A percentile compares a stretch with the other conserved stretches of the same genome.
These are phyloP conservation scores for Denticeps clupeoides DNA, from an alignment of 2,797 vertebrate genomes.

Conservation along the genomic window DNA sequence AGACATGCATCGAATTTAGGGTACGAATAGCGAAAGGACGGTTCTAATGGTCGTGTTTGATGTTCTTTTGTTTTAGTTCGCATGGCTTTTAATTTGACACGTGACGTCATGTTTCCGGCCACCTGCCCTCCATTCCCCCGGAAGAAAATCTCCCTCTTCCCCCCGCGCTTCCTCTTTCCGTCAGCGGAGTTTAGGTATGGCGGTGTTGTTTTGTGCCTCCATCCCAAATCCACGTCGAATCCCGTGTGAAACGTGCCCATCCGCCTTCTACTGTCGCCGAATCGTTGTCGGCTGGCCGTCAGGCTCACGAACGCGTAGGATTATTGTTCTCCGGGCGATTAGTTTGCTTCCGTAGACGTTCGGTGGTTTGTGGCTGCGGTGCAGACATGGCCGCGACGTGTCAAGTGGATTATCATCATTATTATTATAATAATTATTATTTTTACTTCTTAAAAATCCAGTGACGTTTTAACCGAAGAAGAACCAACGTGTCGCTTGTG, in stretches of 20 bases:
- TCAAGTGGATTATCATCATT: too few relatives aligned
- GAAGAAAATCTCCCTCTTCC: slow-evolving; percentile 50
- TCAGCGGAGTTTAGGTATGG: slow-evolving; percentile 66
- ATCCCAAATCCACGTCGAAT: slow-evolving; percentile 45
- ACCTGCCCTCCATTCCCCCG: slow-evolving; percentile 39
- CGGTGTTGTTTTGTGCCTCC: not conserved
- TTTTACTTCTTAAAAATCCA: too few relatives aligned
- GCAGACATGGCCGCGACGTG: slow-evolving; percentile 7
- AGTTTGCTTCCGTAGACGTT: not conserved
- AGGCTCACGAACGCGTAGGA: not conserved
- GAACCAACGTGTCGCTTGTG: too few relatives aligned
- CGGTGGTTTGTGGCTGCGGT: not conserved
- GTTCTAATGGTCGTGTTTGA: too few relatives aligned
- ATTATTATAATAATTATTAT: not conserved
- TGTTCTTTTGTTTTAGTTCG: too few relatives aligned
- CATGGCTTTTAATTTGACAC: not conserved
- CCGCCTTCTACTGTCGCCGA: slow-evolving; percentile 10
- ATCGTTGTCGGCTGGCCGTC: not conserved
- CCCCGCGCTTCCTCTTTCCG: slow-evolving; percentile 61
- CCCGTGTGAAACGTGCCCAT: slow-evolving; percentile 40
- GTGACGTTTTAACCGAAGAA: too few relatives aligned
- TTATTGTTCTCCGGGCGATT: not conserved
- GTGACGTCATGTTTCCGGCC: not conserved
- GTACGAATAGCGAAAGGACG: too few relatives aligned
- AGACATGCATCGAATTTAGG: too few relatives aligned